phyloP scores from a whole-genome alignment of 1,140 invertebrate species.

The Eriocheir sinensis region DNA sequence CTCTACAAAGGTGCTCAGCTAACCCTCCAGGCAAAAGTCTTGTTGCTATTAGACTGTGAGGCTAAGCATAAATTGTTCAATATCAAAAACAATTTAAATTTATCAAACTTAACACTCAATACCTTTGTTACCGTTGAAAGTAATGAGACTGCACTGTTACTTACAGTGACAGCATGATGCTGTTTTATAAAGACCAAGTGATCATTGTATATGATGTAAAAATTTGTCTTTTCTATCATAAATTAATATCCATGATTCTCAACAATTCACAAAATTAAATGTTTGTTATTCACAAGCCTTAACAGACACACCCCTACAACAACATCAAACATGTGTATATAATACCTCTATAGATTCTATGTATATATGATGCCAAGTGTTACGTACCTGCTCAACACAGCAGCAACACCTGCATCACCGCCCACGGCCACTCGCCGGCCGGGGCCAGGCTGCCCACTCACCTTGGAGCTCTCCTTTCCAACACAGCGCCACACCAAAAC shows the following conservation, averaged over 20 bases:
- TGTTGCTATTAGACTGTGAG: background rate
- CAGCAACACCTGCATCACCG: background rate
- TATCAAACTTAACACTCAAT: background rate
- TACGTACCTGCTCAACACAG: slow-evolving; percentile 8
- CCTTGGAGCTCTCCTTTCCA: background rate
- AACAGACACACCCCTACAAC: background rate
- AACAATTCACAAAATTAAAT: slow-evolving; percentile 16
- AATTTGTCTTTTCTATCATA: background rate
- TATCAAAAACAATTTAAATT: background rate
- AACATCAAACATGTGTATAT: slow-evolving; percentile 17
- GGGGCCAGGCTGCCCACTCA: background rate
- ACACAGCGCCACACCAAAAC: slow-evolving; percentile 36
- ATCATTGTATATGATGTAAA: background rate
- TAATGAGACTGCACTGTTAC: background rate
- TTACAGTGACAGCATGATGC: background rate
- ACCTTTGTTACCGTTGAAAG: background rate
- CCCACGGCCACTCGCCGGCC: background rate
- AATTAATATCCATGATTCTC: background rate
- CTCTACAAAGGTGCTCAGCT: slow-evolving; percentile 6
- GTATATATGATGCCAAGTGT: slow-evolving; percentile 5
- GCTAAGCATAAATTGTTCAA: too few species aligned
- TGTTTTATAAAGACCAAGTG: background rate
- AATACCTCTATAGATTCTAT: slow-evolving; percentile 26
- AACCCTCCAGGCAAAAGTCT: background rate
- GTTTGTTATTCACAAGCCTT: background rate